These are phyloP conservation scores for Sarcophaga peregrina DNA, from an alignment of 1,140 invertebrate genomes.

Conservation along the genomic window DNA sequence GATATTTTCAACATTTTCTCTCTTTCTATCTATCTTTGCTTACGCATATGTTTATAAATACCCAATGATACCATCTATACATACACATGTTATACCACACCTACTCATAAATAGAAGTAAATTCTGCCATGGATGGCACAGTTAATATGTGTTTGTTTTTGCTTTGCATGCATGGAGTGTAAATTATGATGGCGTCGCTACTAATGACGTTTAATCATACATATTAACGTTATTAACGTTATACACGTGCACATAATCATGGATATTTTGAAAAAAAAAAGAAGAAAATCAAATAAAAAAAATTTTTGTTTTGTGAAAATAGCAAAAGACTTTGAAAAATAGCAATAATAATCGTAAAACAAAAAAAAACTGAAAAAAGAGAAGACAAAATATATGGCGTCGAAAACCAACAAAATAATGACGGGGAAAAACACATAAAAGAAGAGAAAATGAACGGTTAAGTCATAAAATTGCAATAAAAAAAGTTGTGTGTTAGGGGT, in stretches of 20 bases:
- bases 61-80: not conserved
- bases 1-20: too few species aligned
- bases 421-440: not conserved
- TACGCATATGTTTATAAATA: slow-evolving; percentile 1
- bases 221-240: slow-evolving; percentile 5
- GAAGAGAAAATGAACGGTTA: too few species aligned
- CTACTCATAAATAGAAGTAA: too few species aligned
- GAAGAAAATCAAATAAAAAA: too few species aligned
- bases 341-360: not conserved
- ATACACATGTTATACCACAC: too few species aligned
- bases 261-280: not conserved
- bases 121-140: too few species aligned
- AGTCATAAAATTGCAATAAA: too few species aligned
- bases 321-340: not conserved
- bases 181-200: slow-evolving; percentile 17
- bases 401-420: not conserved
- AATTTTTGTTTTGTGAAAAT: too few species aligned
- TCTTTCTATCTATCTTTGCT: not conserved
- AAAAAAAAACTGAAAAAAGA: not conserved
- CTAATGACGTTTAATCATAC: not conserved
- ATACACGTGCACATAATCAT: not conserved
- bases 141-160: too few species aligned
- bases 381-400: not conserved
- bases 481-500: too few species aligned
- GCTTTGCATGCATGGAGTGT: not conserved